Conservation (phyloP, 2,888 invertebrate genomes). For the Xestia c-nigrum region DNA sequence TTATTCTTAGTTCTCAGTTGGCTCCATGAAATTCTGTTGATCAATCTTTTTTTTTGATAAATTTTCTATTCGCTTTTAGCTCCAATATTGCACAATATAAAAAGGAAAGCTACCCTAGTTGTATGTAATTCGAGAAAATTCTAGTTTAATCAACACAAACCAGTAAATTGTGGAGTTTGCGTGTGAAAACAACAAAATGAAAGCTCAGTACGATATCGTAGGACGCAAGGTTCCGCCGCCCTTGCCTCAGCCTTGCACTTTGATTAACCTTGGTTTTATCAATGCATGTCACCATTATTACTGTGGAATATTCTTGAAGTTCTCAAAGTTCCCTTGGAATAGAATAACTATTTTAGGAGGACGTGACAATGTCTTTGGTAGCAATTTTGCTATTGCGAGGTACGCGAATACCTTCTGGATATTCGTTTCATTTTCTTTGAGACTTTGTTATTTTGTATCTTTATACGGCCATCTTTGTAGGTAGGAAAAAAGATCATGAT, state of each 20-base stretch:
- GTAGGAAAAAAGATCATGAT: neutral
- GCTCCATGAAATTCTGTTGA: neutral
- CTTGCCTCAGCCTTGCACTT: slow-evolving; percentile 66
- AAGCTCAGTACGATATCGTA: slow-evolving; percentile 44
- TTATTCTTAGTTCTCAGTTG: neutral
- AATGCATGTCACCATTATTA: slow-evolving; percentile 63
- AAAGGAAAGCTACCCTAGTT: slow-evolving; percentile 8
- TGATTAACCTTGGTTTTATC: slow-evolving; percentile 67
- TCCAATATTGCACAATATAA: slow-evolving; percentile 2
- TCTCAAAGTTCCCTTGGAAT: slow-evolving; percentile 38
- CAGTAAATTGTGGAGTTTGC: slow-evolving; percentile 39
- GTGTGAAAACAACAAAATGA: slow-evolving; percentile 47
- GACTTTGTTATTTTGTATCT: neutral
- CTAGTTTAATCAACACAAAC: slow-evolving; percentile 33
- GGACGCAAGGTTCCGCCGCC: slow-evolving; percentile 65
- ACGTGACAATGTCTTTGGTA: slow-evolving; percentile 49
- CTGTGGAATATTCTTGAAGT: slow-evolving; percentile 29
- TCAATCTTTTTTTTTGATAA: neutral
- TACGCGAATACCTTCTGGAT: neutral
- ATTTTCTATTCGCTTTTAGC: neutral
- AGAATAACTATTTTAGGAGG: slow-evolving; percentile 37
- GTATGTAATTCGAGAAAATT: slow-evolving; percentile 20
- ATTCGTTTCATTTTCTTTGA: neutral
- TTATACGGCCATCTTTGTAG: neutral
- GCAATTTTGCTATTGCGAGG: slow-evolving; percentile 4